Evolutionary conservation across 2,113 vertebrate genomes (phyloP).

Genomic region (Piliocolobus tephrosceles): DNA sequence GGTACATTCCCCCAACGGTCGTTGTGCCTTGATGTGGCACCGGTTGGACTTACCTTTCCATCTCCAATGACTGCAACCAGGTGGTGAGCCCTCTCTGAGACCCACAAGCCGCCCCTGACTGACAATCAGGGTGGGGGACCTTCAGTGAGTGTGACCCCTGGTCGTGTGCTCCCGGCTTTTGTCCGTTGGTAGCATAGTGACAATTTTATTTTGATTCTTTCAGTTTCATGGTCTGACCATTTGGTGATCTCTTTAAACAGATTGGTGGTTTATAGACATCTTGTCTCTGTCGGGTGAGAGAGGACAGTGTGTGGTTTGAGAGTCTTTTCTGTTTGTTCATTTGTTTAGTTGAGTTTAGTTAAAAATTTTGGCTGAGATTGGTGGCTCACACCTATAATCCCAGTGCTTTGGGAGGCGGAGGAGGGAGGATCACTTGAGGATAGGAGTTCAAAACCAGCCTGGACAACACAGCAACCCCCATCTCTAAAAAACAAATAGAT

Average conservation of each 20-base stretch:
- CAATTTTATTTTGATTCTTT: neutral
- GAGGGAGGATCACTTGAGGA: too few relatives aligned
- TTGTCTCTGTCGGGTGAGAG: neutral
- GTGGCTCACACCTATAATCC: too few relatives aligned
- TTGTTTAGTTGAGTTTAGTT: neutral
- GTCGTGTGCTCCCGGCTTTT: neutral
- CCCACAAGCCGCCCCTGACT: fast-evolving
- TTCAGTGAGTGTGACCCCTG: neutral
- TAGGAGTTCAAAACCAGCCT: too few relatives aligned
- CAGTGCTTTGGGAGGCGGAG: too few relatives aligned
- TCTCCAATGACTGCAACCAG: fast-evolving
- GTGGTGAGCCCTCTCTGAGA: neutral
- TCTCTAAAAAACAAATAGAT: too few relatives aligned
- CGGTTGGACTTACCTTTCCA: too few relatives aligned
- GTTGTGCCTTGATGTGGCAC: neutral
- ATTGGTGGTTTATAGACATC: neutral
- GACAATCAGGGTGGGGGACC: neutral
- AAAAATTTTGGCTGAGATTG: neutral
- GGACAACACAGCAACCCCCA: too few relatives aligned
- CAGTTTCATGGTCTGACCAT: neutral
- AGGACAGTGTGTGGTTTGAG: neutral
- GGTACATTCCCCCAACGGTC: fast-evolving
- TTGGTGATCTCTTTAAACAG: neutral
- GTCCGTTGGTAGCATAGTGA: fast-evolving
- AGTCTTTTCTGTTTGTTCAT: neutral